Conservation (phyloP, 2,797 vertebrate species). For the Sarcophilus harrisii region DNA sequence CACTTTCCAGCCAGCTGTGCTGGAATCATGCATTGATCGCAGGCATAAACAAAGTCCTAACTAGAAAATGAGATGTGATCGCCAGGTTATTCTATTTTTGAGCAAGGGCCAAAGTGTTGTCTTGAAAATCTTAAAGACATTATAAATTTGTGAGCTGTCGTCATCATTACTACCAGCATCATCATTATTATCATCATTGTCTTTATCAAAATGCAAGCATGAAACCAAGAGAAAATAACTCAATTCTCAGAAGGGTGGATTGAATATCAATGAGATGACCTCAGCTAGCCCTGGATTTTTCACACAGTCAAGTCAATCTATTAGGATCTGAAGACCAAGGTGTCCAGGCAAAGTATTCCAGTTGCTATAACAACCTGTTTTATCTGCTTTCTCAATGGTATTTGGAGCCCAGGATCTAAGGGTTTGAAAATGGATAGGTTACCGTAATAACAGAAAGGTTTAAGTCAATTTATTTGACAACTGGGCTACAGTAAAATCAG, state of each 20-base stretch:
- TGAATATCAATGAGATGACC: not conserved
- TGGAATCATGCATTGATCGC: not conserved
- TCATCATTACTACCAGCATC: not conserved
- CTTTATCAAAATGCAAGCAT: rapidly evolving
- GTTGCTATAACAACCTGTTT: not conserved
- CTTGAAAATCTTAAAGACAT: not conserved
- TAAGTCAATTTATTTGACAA: not conserved
- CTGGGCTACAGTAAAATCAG: constrained; percentile 28
- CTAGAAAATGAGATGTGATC: not conserved
- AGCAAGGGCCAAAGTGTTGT: not conserved
- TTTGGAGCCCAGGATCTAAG: not conserved
- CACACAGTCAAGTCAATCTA: not conserved
- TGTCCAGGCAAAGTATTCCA: not conserved
- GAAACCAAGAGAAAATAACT: not conserved
- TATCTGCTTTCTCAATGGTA: not conserved
- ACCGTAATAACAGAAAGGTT: constrained; percentile 28
- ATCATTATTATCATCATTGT: not conserved
- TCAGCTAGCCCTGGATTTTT: not conserved
- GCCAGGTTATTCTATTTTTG: not conserved
- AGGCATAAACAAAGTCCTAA: not conserved
- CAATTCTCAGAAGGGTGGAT: rapidly evolving
- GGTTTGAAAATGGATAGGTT: not conserved
- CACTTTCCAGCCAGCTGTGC: not conserved
- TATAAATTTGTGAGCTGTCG: not conserved
- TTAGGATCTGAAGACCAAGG: not conserved